Evolutionary conservation across 2,797 vertebrate genomes (phyloP).

Genomic region (Myripristis murdjan): DNA sequence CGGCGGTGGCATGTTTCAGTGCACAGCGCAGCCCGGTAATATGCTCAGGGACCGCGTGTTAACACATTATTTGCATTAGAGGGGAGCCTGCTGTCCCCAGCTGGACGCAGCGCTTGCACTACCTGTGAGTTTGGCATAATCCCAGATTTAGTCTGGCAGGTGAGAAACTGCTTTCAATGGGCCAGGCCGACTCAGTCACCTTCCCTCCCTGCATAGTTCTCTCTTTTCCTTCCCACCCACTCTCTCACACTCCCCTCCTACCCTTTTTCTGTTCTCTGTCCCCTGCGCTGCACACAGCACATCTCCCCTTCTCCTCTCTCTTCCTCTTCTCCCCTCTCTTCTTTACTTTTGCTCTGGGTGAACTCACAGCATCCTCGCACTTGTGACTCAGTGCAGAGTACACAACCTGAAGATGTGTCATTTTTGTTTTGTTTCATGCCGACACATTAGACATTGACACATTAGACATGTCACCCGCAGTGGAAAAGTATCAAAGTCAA

Average conservation of each 20-base stretch:
- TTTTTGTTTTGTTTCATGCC: constrained; percentile 24
- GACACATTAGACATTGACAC: constrained; percentile 38
- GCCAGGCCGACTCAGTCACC: constrained; percentile 39
- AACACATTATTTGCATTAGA: constrained; percentile 72
- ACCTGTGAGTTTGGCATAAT: constrained; percentile 72
- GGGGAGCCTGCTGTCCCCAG: constrained; percentile 61
- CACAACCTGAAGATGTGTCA: constrained; percentile 35
- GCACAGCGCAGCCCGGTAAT: constrained; percentile 40
- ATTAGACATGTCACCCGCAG: constrained; percentile 29
- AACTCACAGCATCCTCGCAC: no score
- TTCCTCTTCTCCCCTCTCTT: constrained; percentile 6
- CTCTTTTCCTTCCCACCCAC: background rate
- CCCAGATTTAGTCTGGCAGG: constrained; percentile 75
- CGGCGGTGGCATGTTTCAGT: constrained; percentile 51
- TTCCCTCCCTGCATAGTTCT: background rate
- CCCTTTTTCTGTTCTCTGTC: background rate
- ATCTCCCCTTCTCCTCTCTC: background rate
- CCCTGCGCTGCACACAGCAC: background rate
- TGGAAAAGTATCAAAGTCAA: constrained; percentile 45
- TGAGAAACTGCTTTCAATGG: constrained; percentile 57
- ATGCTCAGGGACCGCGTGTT: constrained; percentile 45
- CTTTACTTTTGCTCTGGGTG: constrained; percentile 1
- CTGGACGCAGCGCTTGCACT: constrained; percentile 61
- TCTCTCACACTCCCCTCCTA: background rate
- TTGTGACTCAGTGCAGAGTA: constrained; percentile 19